A percentile compares a stretch with the other conserved stretches of the same genome.
Evolutionary conservation across 2,113 vertebrate species (phyloP).

Genomic region (Sinocyclocheilus anshuiensis): DNA sequence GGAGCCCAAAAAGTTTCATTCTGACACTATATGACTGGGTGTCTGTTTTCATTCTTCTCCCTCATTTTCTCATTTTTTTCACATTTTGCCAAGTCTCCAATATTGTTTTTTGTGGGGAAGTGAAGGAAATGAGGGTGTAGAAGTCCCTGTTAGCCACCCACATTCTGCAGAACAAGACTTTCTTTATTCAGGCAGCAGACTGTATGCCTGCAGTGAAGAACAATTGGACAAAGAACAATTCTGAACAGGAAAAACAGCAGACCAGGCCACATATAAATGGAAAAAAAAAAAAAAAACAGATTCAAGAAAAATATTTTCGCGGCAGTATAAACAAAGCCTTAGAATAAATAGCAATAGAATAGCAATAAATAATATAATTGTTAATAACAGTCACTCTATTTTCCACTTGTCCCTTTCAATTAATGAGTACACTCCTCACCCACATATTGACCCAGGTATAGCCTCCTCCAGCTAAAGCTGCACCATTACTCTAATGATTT

Average conservation of each 20-base stretch:
- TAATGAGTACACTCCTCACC: neutral
- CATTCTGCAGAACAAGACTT: slow-evolving; percentile 39
- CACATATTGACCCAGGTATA: neutral
- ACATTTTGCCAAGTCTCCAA: slow-evolving; percentile 39
- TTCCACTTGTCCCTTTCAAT: neutral
- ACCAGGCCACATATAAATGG: neutral
- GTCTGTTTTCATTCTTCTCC: slow-evolving; percentile 6
- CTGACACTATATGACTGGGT: slow-evolving; percentile 47
- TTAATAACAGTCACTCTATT: neutral
- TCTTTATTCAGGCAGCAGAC: slow-evolving; percentile 50
- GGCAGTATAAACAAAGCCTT: neutral
- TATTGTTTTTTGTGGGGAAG: slow-evolving; percentile 41
- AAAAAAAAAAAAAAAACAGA: neutral
- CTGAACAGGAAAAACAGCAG: neutral
- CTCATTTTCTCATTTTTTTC: slow-evolving; percentile 10
- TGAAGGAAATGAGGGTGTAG: slow-evolving; percentile 41
- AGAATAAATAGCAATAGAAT: neutral
- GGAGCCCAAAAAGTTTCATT: slow-evolving; percentile 37
- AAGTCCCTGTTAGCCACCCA: slow-evolving; percentile 53
- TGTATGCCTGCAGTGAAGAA: slow-evolving; percentile 43
- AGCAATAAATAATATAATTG: slow-evolving; percentile 1
- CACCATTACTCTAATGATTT: neutral
- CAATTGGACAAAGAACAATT: slow-evolving; percentile 37
- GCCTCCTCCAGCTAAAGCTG: neutral
- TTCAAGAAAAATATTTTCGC: neutral